Evolutionary conservation across 2,888 invertebrate species (phyloP), one percentile per base, ranked within the genome.

Genomic region (Cylloceria caligata): DNA sequence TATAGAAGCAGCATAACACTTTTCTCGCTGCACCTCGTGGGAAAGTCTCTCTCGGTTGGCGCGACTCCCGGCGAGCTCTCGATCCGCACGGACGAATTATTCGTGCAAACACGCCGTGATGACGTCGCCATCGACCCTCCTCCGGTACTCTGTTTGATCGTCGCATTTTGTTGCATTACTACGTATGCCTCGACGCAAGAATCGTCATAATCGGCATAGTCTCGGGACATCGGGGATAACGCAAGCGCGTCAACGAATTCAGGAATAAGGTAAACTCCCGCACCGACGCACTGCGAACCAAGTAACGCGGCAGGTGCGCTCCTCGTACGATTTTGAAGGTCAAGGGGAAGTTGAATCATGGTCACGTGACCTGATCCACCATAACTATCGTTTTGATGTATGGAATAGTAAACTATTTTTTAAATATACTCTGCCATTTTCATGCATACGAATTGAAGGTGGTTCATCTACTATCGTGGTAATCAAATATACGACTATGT

Each of bases 301-400:
- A 6, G 36, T 24, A 65, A 30, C 24, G 49, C 34, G 19, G 34
- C 80, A 76, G 79, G 64, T 69, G 64, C 69, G 9, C 30, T 47
- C 13, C 52, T 27, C 27, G 55, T 30, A 3, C 11, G 52, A 36
- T 21, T 71, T 74, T 71, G 80, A 83, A 74, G 80, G 83, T 42
- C 73, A 80, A 78, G 80, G 78, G 83, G 73, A 74, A 83, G 49
- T 65, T 27, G 16, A 30, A 36, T 21, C 57, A 83, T 81, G 83
- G 83, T 81, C 78, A 64, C 60, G 57, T 42, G 77, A 64, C 69
- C 77, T 34, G 27, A 19, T 5, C 47, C 45, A 34, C 57, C 75
- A 21, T 67, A 36, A 57, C 24, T 21, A 49, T 34, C 21, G 9
- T 52, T 24, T 11, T 21, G 3, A 21, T 49, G 16, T 7, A 3